Base-by-base conservation (phyloP, 2,113 vertebrate genomes). In the Raphicerus campestris region DNA sequence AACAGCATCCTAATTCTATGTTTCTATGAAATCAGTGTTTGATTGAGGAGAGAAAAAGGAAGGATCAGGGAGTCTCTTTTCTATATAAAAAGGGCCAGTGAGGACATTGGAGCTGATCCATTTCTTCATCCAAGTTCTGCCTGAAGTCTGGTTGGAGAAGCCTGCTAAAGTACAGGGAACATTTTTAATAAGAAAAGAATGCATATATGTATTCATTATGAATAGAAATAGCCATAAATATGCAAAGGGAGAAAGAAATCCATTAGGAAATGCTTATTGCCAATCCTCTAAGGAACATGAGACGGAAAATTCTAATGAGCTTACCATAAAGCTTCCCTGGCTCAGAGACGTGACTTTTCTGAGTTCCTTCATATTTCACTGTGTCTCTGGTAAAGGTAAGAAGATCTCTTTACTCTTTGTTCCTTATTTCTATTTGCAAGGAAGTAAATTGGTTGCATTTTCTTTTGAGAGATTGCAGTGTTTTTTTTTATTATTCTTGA, bases 181-280 rank as follows among this genome's bases (percentile, higher is more conserved):
- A 73, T 83, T 83, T 97, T 89, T 90, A 95, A 94, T 49, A 80
- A 80, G 56, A 95, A 77, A 87, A 87, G 35, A 60, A 78, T 24
- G 42, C 45, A 73, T 51, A 45, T 55, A 51, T 42, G 1, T 86
- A 63, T 81, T 95, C 30, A 83, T 16, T 45, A 47, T 90, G 35
- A 19, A 5, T 83, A 61, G 58, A 93, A 89, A 83, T 63, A 96
- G 42, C 39, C 35, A 80, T 90, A 61, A 32, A 39, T 63, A 45
- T 42, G 51, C 32, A 92, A 32, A 39, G 32, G 13, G 58, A 90
- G 53, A 92, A 83, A 82, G 85, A 92, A 89, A 55, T 7, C 61
- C 75, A 56, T 45, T 15, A 83, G 73, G 80, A 96, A 80, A 80
- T 61, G 42, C 26, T 94, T 75, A 49, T 28, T 92, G 63, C 63